Evolutionary conservation across 2,113 vertebrate genomes (phyloP).

Genomic region (Turdus rufiventris): DNA sequence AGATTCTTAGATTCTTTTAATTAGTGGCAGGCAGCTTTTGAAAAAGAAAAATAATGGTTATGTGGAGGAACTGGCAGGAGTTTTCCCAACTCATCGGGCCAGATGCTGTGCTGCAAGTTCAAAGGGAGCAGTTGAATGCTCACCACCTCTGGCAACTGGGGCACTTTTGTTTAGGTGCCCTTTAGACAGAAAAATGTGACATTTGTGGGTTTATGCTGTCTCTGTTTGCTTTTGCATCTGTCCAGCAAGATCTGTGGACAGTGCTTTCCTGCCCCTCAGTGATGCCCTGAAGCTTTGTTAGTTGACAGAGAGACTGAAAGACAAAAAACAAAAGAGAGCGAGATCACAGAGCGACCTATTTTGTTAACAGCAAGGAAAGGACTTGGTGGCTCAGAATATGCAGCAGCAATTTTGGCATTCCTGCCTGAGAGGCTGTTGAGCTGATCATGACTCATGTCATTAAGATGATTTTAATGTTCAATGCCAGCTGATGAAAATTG

Average conservation of each 20-base stretch:
- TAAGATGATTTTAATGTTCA: slow-evolving; percentile 34
- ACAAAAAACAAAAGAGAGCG: neutral
- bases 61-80: neutral
- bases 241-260: neutral
- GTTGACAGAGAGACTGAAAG: neutral
- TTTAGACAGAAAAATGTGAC: slow-evolving; percentile 5
- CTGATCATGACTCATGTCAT: slow-evolving; percentile 10
- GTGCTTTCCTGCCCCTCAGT: neutral
- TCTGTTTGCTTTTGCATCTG: slow-evolving; percentile 22
- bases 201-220: neutral
- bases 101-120: neutral
- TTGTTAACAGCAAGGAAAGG: slow-evolving; percentile 1
- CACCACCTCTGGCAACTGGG: neutral
- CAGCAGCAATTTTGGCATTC: slow-evolving; percentile 17
- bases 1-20: slow-evolving; percentile 57
- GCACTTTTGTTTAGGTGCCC: neutral
- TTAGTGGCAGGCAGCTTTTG: slow-evolving; percentile 29
- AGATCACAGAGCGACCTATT: neutral
- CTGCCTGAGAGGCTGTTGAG: slow-evolving; percentile 1
- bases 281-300: neutral
- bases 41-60: neutral
- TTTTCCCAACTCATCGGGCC: neutral
- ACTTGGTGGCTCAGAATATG: neutral
- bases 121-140: neutral
- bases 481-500: slow-evolving; percentile 33